These are phyloP conservation scores for Theretra japonica DNA, from an alignment of 2,888 invertebrate genomes.

Conservation along the genomic window DNA sequence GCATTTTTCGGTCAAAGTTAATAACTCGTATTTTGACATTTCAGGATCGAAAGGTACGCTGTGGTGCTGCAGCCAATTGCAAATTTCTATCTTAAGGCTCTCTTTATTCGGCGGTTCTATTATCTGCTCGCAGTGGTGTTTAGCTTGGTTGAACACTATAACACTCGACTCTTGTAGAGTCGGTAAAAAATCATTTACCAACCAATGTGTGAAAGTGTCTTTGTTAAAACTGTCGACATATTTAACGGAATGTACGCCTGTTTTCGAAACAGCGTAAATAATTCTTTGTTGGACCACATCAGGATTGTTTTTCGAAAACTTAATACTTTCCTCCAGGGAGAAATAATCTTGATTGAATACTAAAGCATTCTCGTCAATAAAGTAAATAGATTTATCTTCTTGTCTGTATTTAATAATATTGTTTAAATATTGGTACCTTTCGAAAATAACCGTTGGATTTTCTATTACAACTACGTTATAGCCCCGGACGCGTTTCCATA, in stretches of 20 bases:
- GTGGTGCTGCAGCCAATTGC: conserved; percentile 49
- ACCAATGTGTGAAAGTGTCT: conserved; percentile 43
- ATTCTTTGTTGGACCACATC: conserved; percentile 34
- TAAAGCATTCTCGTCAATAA: conserved; percentile 46
- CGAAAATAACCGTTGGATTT: conserved; percentile 50
- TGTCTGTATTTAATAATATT: conserved; percentile 40
- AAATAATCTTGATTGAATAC: conserved; percentile 27
- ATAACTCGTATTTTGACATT: conserved; percentile 49
- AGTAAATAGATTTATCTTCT: conserved; percentile 42
- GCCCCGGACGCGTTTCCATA: conserved; percentile 46
- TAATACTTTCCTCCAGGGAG: conserved; percentile 15
- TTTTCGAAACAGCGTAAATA: conserved; percentile 44
- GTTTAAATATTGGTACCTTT: conserved; percentile 55
- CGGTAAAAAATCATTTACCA: conserved; percentile 39
- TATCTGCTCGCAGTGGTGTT: conserved; percentile 38
- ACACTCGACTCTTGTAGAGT: conserved; percentile 42
- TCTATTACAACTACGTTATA: conserved; percentile 51
- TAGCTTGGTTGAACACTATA: conserved; percentile 41
- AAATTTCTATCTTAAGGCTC: conserved; percentile 43
- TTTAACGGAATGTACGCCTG: conserved; percentile 34
- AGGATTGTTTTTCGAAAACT: neutral
- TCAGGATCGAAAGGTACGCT: conserved; percentile 42
- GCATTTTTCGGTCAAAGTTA: conserved; percentile 48
- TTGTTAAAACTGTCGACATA: conserved; percentile 34
- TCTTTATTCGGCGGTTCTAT: conserved; percentile 39